These are phyloP conservation scores for Oedothorax gibbosus DNA, from an alignment of 1,140 invertebrate species.

Conservation along the genomic window DNA sequence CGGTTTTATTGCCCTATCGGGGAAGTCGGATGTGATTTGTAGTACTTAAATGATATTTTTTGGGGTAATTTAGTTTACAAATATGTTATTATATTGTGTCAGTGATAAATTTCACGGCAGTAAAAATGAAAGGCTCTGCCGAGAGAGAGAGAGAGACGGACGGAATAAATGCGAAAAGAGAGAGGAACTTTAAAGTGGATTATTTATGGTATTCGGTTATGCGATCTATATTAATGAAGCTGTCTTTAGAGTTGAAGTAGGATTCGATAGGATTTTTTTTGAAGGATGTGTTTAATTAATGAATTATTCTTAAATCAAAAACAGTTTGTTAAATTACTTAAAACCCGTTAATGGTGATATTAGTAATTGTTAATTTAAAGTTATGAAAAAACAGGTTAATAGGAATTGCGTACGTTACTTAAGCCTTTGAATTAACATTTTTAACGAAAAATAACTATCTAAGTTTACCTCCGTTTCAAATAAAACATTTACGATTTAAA, in stretches of 20 bases:
- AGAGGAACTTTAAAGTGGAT: conserved; percentile 11
- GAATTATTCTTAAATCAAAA: too few relatives aligned
- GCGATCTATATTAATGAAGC: neutral
- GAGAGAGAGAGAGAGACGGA: neutral
- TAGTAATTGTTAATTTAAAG: too few relatives aligned
- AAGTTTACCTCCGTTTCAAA: too few relatives aligned
- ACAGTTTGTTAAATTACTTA: too few relatives aligned
- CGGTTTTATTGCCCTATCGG: conserved; percentile 43
- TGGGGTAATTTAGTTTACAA: conserved; percentile 50
- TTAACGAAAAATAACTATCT: too few relatives aligned
- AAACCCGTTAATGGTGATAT: too few relatives aligned
- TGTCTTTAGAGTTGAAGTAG: conserved; percentile 10
- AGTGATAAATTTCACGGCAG: conserved; percentile 34
- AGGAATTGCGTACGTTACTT: too few relatives aligned
- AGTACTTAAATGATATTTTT: conserved; percentile 50
- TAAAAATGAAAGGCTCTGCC: conserved; percentile 30
- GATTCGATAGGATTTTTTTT: neutral
- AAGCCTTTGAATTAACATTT: too few relatives aligned
- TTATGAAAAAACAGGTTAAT: too few relatives aligned
- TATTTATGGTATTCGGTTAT: too few relatives aligned
- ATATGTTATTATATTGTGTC: conserved; percentile 47
- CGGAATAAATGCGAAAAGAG: neutral
- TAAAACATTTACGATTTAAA: too few relatives aligned
- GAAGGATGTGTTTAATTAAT: conserved; percentile 35
- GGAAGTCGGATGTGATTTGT: conserved; percentile 44